These are phyloP conservation scores for Rhegmatorhina hoffmannsi DNA, from an alignment of 2,113 vertebrate genomes.

Conservation along the genomic window DNA sequence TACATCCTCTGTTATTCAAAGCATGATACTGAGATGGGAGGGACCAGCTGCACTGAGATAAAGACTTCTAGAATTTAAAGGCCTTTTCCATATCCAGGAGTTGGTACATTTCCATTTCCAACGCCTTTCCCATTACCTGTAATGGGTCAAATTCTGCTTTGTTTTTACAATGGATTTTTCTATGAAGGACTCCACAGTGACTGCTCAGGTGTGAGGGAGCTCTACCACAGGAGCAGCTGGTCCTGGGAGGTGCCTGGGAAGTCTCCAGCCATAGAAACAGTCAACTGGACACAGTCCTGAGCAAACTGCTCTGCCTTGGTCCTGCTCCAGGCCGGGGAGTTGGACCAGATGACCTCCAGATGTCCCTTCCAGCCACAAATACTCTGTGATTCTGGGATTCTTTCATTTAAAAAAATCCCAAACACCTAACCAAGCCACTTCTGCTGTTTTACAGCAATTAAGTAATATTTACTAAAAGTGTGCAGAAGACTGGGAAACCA, in stretches of 20 bases:
- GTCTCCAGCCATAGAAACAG: not conserved
- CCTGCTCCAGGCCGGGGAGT: not conserved
- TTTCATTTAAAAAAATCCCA: not conserved
- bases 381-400: not conserved
- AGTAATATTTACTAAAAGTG: not conserved
- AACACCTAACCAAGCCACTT: not conserved
- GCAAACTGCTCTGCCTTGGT: not conserved
- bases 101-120: not conserved
- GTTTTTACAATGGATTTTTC: not conserved
- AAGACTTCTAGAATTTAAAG: not conserved
- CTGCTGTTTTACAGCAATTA: not conserved
- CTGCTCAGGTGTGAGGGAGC: not conserved
- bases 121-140: not conserved
- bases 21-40: not conserved
- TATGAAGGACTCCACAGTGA: not conserved
- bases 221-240: not conserved
- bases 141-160: not conserved
- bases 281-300: not conserved
- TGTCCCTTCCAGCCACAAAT: not conserved
- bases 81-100: not conserved
- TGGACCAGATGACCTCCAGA: not conserved
- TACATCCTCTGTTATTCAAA: not conserved
- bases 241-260: not conserved
- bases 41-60: not conserved
- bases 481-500: not conserved